Evolutionary conservation across 2,797 vertebrate genomes (phyloP).

Genomic region (Sandelia bainsii): DNA sequence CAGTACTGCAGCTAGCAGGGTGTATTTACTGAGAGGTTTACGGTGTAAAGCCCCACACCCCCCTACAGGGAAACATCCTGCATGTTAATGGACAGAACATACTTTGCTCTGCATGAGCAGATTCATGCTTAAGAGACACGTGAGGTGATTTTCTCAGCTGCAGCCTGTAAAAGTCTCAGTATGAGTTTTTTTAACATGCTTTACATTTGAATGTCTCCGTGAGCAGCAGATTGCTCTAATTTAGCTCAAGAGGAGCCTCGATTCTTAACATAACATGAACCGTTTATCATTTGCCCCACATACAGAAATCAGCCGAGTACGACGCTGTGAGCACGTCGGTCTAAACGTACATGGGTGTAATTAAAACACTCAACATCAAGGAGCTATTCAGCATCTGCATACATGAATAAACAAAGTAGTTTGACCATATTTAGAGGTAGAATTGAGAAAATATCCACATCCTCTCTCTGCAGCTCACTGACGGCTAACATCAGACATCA

Average conservation of each 20-base stretch:
- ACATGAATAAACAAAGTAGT: neutral
- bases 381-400: constrained; percentile 19
- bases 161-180: neutral
- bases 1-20: too few relatives aligned
- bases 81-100: constrained; percentile 1
- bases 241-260: neutral
- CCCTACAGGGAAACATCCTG: constrained; percentile 8
- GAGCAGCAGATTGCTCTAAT: constrained; percentile 1
- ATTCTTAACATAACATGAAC: neutral
- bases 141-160: neutral
- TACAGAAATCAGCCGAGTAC: constrained; percentile 1
- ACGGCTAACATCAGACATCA: too few relatives aligned
- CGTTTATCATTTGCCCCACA: constrained; percentile 5
- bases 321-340: constrained; percentile 1
- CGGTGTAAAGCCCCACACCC: neutral
- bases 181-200: neutral
- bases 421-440: neutral
- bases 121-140: neutral
- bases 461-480: constrained; percentile 5
- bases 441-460: neutral
- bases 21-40: neutral
- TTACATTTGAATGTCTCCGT: neutral
- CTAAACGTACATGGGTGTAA: constrained; percentile 19
- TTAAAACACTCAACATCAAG: constrained; percentile 22
- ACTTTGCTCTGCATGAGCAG: constrained; percentile 15